Base-by-base conservation (phyloP, 2,113 vertebrate species). In the Crotalus horridus region DNA sequence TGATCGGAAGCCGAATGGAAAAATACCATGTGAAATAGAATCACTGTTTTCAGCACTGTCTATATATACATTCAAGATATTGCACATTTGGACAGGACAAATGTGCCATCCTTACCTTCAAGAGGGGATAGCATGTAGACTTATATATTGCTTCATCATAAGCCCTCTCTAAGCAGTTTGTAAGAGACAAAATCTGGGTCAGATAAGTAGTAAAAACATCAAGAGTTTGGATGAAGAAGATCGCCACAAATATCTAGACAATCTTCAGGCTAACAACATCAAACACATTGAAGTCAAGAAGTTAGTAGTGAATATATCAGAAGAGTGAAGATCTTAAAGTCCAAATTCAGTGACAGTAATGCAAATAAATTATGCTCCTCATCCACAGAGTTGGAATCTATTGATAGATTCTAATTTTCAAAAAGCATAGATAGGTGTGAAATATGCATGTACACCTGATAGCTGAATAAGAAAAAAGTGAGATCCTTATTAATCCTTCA, bases 401-500 rank as follows among this genome's bases (percentile, higher is more conserved):
- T n/a, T 69, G 29, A 69, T 29, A 33, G 64, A 33, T n/a, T 69
- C 12, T 69, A 69, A 69, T 69, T 69, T 69, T 69, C 29, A 69
- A n/a, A 24, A 69, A n/a, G 29, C 12, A 33, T 33, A 69, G 29
- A 64, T n/a, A 69, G 29, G 12, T 15, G 12, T 33, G 29, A 69
- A 69, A 69, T 69, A 69, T 69, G 64, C 29, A 33, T 33, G 12
- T n/a, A 64, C 4, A n/a, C 26, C 61, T 1, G 29, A n/a, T 64
- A 69, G 64, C 6, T 69, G 64, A 69, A n/a, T 69, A 69, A 69
- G 12, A n/a, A n/a, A 15, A 96, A 97, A 95, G 90, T 39, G 39
- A 95, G 93, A 95, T 93, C 93, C 89, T 90, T 93, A 94, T 88
- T 86, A 85, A 95, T 95, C 93, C 94, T 94, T 93, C 91, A 96